phyloP scores from a whole-genome alignment of 2,113 vertebrate genomes.

The Forbesichthys papilliferus region DNA sequence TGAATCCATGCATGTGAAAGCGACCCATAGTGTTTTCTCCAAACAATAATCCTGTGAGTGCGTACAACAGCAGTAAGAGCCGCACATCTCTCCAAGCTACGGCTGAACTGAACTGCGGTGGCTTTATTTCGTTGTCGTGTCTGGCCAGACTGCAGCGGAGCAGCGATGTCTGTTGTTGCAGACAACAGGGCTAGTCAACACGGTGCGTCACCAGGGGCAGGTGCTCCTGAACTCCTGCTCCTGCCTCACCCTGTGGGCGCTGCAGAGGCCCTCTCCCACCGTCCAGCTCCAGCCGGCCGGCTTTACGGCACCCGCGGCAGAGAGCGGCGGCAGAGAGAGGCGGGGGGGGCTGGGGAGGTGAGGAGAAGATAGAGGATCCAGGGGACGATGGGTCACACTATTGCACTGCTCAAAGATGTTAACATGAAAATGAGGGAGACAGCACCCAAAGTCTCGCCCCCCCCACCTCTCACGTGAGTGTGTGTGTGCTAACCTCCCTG shows the following conservation, averaged over 20 bases:
- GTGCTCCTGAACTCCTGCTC: slow-evolving; percentile 70
- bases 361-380: not conserved
- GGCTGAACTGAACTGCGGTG: too few relatives aligned
- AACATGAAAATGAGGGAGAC: not conserved
- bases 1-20: too few relatives aligned
- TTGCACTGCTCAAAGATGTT: not conserved
- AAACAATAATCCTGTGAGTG: too few relatives aligned
- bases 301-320: not conserved
- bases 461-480: not conserved
- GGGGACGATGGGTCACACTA: not conserved
- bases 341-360: slow-evolving; percentile 27
- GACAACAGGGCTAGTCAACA: too few relatives aligned
- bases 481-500: not conserved
- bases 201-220: slow-evolving; percentile 66
- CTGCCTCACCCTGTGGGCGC: slow-evolving; percentile 64
- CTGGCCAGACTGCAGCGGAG: not conserved
- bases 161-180: not conserved
- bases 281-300: slow-evolving; percentile 52
- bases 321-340: slow-evolving; percentile 11
- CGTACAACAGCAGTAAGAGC: too few relatives aligned
- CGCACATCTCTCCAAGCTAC: too few relatives aligned
- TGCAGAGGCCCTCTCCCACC: slow-evolving; percentile 49
- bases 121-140: not conserved
- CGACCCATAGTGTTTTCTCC: too few relatives aligned
- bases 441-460: not conserved